Conservation (phyloP, 23 tunicate species). For the Corella eumyota region DNA sequence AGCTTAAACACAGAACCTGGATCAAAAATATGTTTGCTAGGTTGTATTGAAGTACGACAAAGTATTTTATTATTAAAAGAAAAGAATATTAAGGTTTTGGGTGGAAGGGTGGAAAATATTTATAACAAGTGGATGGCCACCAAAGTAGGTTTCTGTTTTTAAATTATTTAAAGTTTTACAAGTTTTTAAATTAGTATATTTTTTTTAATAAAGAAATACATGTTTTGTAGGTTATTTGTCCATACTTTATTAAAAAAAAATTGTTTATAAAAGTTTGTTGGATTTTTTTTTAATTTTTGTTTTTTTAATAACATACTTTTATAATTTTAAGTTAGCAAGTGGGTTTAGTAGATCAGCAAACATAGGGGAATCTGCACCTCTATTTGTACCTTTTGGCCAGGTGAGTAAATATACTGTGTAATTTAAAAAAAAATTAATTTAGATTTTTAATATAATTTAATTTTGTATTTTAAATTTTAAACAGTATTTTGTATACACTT, state of each 20-base stretch:
- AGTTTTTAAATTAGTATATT: neutral
- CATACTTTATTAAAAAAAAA: too few relatives aligned
- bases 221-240: too few relatives aligned
- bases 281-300: too few relatives aligned
- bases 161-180: neutral
- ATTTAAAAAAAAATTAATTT: too few relatives aligned
- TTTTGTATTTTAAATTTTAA: too few relatives aligned
- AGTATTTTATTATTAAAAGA: conserved; percentile 41
- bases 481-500: too few relatives aligned
- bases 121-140: conserved; percentile 79
- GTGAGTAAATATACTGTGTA: conserved; percentile 8
- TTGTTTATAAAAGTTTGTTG: too few relatives aligned
- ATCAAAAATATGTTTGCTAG: conserved; percentile 49
- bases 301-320: neutral
- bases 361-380: conserved; percentile 40
- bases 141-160: conserved; percentile 6
- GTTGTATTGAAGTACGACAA: conserved; percentile 9
- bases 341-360: conserved; percentile 17
- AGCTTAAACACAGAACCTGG: conserved; percentile 78
- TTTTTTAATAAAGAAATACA: neutral
- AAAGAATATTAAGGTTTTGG: conserved; percentile 18
- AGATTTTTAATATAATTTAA: too few relatives aligned
- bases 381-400: conserved; percentile 70
- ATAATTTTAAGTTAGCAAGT: conserved; percentile 20
- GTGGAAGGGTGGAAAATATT: conserved; percentile 84